A percentile compares a stretch with the other conserved stretches of the same genome.
Evolutionary conservation across 2,113 vertebrate genomes (phyloP).

Genomic region (Heterocephalus glaber): DNA sequence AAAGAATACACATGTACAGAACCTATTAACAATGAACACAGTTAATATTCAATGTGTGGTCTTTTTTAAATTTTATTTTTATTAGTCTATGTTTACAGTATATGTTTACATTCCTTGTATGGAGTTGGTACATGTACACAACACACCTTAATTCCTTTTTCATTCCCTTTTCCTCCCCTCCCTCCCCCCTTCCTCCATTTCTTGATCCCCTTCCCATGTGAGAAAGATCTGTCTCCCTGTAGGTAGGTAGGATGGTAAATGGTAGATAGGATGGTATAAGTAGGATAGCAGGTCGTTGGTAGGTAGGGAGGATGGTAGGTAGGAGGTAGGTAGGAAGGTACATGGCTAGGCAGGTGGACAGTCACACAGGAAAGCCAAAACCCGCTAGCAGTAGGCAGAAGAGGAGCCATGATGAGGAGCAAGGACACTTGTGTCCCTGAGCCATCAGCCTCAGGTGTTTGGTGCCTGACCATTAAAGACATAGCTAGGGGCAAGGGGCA

Average conservation of each 20-base stretch:
- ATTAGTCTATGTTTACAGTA: neutral
- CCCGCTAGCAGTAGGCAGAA: neutral
- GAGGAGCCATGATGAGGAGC: neutral
- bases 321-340: neutral
- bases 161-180: neutral
- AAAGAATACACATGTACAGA: neutral
- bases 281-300: neutral
- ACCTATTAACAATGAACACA: neutral
- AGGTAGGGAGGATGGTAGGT: neutral
- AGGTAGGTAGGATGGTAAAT: too few relatives aligned
- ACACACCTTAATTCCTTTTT: neutral
- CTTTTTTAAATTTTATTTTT: neutral
- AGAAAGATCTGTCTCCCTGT: neutral
- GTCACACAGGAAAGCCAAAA: neutral
- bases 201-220: neutral
- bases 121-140: neutral
- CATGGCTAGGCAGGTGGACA: neutral
- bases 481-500: neutral
- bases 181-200: neutral
- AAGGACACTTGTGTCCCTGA: neutral
- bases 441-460: too few relatives aligned
- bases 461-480: neutral
- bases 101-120: neutral
- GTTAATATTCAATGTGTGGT: neutral
- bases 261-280: neutral